Conservation (phyloP, 2,113 vertebrate genomes). For the Brachyhypopomus occidentalis region DNA sequence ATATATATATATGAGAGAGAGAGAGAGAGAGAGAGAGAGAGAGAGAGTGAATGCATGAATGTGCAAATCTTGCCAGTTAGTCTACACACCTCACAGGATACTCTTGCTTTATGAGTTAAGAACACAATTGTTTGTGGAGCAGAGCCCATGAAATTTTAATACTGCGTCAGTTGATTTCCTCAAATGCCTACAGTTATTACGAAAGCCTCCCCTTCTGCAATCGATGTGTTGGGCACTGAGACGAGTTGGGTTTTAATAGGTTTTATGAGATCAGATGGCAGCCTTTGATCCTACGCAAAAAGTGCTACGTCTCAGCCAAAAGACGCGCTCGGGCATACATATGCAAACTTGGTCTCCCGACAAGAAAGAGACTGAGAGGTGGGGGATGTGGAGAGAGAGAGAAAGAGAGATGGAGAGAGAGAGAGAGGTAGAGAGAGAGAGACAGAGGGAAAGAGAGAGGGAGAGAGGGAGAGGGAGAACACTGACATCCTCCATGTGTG, state of each 20-base stretch:
- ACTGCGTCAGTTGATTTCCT: slow-evolving; percentile 56
- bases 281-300: slow-evolving; percentile 66
- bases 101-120: slow-evolving; percentile 68
- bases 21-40: too few relatives aligned
- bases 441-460: neutral
- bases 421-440: neutral
- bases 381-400: neutral
- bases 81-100: slow-evolving; percentile 63
- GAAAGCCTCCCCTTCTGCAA: slow-evolving; percentile 59
- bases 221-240: slow-evolving; percentile 63
- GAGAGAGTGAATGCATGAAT: too few relatives aligned
- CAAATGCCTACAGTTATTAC: slow-evolving; percentile 55
- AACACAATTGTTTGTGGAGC: slow-evolving; percentile 64
- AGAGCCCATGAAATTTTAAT: slow-evolving; percentile 68
- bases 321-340: slow-evolving; percentile 60
- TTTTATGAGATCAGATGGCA: slow-evolving; percentile 73
- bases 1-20: too few relatives aligned
- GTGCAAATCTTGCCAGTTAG: slow-evolving; percentile 24
- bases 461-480: slow-evolving; percentile 50
- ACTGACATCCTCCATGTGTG: slow-evolving; percentile 64
- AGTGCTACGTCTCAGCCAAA: slow-evolving; percentile 67
- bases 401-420: slow-evolving; percentile 35
- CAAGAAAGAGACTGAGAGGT: slow-evolving; percentile 46
- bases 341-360: slow-evolving; percentile 59
- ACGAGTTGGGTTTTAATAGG: slow-evolving; percentile 66